A percentile compares a stretch with the other conserved stretches of the same genome.
Evolutionary conservation across 2,888 invertebrate genomes (phyloP).

Genomic region (Tenthredo amoena): DNA sequence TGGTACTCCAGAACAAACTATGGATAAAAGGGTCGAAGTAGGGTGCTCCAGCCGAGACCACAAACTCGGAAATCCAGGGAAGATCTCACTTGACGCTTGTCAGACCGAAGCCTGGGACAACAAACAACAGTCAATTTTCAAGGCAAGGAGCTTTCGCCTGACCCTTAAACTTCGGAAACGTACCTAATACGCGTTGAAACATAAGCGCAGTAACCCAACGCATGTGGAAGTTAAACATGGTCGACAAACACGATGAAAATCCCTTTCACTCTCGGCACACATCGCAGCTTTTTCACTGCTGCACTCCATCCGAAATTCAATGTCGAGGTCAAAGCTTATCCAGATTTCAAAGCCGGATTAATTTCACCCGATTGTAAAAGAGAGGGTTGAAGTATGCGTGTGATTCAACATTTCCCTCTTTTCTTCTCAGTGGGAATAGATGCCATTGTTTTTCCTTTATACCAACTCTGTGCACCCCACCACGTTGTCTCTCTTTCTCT

Average conservation of each 20-base stretch:
- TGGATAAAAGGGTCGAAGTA: slow-evolving; percentile 27
- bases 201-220: background rate
- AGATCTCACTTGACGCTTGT: slow-evolving; percentile 44
- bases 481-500: background rate
- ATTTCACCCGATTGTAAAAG: background rate
- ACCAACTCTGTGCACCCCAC: background rate
- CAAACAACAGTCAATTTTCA: slow-evolving; percentile 33
- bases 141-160: background rate
- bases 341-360: background rate
- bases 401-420: background rate
- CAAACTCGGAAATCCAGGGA: slow-evolving; percentile 30
- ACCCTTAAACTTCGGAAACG: background rate
- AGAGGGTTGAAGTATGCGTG: background rate
- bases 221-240: background rate
- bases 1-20: background rate
- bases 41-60: background rate
- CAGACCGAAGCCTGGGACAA: slow-evolving; percentile 39
- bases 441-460: background rate
- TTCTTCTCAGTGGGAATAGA: background rate
- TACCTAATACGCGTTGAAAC: background rate
- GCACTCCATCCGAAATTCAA: background rate
- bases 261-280: background rate
- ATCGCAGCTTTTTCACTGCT: background rate
- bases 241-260: slow-evolving; percentile 4
- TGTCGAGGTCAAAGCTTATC: slow-evolving; percentile 9